A percentile compares a stretch with the other conserved stretches of the same genome.
These are phyloP conservation scores for Catocala fraxini DNA, from an alignment of 2,888 invertebrate genomes.

Conservation along the genomic window DNA sequence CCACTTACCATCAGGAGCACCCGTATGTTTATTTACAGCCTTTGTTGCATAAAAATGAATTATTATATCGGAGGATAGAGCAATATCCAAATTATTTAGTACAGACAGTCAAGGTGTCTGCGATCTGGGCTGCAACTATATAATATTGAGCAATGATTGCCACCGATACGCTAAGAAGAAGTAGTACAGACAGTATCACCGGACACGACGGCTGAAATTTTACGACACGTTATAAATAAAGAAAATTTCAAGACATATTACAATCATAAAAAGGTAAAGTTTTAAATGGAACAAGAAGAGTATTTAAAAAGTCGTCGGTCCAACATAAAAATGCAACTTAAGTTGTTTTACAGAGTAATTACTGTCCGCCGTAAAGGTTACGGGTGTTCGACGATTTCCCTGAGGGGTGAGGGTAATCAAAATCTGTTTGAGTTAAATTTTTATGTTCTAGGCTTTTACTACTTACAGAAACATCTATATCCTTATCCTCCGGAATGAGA, in stretches of 20 bases:
- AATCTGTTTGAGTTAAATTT: slow-evolving; percentile 3
- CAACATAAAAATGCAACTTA: slow-evolving; percentile 28
- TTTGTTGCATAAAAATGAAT: too few relatives aligned
- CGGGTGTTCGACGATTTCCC: slow-evolving; percentile 24
- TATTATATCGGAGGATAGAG: too few relatives aligned
- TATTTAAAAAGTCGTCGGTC: slow-evolving; percentile 42
- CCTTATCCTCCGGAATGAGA: too few relatives aligned
- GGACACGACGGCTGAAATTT: background rate
- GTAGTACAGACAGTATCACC: background rate
- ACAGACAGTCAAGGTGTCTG: too few relatives aligned
- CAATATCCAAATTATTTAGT: too few relatives aligned
- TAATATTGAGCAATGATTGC: too few relatives aligned
- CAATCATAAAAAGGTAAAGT: slow-evolving; percentile 27
- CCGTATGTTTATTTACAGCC: too few relatives aligned
- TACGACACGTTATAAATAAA: background rate
- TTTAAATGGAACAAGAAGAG: slow-evolving; percentile 27
- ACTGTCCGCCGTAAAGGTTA: slow-evolving; percentile 41
- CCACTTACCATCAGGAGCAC: too few relatives aligned
- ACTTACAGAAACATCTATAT: too few relatives aligned
- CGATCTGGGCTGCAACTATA: too few relatives aligned
- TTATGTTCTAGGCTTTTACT: too few relatives aligned
- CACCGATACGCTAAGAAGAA: too few relatives aligned
- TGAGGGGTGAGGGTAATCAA: slow-evolving; percentile 21
- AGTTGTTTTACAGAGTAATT: slow-evolving; percentile 43
- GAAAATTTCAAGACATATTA: slow-evolving; percentile 21